Percentiles rank a stretch among this genome's conserved stretches.
phyloP scores from a whole-genome alignment of 2,797 vertebrate species.

The Psittacula derbiana region DNA sequence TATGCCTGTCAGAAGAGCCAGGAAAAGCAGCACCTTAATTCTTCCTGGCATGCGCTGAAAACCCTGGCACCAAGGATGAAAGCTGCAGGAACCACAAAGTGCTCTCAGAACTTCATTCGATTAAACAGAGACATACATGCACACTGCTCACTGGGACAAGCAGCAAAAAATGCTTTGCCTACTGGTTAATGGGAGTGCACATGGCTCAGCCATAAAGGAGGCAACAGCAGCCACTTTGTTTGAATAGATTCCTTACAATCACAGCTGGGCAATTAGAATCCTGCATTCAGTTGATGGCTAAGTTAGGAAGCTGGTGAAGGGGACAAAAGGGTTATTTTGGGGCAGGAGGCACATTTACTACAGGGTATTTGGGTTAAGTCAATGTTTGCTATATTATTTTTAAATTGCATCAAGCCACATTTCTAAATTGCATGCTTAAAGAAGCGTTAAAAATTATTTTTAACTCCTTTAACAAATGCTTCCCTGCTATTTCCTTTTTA shows the following conservation, averaged over 20 bases:
- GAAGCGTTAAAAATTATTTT: background rate
- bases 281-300: background rate
- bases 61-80: background rate
- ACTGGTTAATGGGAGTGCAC: background rate
- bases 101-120: background rate
- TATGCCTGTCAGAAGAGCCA: conserved; percentile 6
- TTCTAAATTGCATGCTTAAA: background rate
- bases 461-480: background rate
- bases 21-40: conserved; percentile 2
- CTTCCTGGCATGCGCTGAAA: background rate
- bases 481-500: background rate
- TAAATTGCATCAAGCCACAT: background rate
- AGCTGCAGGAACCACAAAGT: background rate
- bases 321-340: background rate
- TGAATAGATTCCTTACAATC: background rate
- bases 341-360: background rate
- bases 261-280: conserved; percentile 31
- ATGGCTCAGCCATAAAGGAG: background rate
- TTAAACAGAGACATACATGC: background rate
- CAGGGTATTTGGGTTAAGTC: background rate
- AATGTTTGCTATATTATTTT: background rate
- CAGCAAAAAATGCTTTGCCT: conserved; percentile 15
- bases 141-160: background rate
- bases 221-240: background rate
- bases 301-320: background rate